Percentiles rank a stretch among this genome's conserved stretches.
phyloP scores from a whole-genome alignment of 2,888 invertebrate species.

The Ichneumoninae sp. region DNA sequence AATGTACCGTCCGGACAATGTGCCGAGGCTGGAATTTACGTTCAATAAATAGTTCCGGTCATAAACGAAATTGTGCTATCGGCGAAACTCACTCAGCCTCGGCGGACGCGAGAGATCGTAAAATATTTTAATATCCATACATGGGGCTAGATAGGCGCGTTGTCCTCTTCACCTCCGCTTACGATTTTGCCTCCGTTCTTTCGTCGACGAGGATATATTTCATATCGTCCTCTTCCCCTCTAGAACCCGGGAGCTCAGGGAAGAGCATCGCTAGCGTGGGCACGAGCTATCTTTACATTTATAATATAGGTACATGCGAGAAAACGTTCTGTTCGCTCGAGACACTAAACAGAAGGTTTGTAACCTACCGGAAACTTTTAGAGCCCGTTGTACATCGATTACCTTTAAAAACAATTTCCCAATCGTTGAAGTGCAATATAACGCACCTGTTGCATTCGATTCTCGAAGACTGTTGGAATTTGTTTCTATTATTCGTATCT shows the following conservation, averaged over 20 bases:
- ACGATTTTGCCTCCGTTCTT: constrained; percentile 2
- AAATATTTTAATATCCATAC: constrained; percentile 60
- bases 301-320: background rate
- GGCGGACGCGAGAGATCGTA: constrained; percentile 42
- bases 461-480: background rate
- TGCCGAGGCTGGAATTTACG: constrained; percentile 63
- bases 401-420: constrained; percentile 39
- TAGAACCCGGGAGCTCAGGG: background rate
- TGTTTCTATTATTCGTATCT: background rate
- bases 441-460: background rate
- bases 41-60: constrained; percentile 67
- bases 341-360: constrained; percentile 46
- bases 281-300: background rate
- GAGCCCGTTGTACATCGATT: constrained; percentile 43
- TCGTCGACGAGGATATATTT: constrained; percentile 32
- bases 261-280: background rate
- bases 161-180: background rate
- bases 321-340: constrained; percentile 1
- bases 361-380: constrained; percentile 37
- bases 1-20: constrained; percentile 52
- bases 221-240: constrained; percentile 40
- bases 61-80: constrained; percentile 69
- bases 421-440: constrained; percentile 18
- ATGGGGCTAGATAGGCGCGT: constrained; percentile 23
- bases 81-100: constrained; percentile 46